Percentiles rank a stretch among this genome's conserved stretches.
Conservation (phyloP, 1,140 invertebrate genomes). For the Cryptotermes secundus region DNA sequence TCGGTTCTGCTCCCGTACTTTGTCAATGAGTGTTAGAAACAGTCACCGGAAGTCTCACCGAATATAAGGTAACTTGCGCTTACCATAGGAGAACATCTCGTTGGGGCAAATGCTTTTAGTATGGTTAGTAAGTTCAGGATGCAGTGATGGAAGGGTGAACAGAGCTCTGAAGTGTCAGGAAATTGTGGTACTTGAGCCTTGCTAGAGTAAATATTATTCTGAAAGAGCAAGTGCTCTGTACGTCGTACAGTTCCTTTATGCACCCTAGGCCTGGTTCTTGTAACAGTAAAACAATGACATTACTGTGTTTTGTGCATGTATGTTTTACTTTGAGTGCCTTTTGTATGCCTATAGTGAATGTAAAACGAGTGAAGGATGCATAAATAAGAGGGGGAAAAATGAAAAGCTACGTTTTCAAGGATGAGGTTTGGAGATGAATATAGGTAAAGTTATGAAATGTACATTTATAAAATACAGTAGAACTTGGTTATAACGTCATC, state of each 20-base stretch:
- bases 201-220: conserved; percentile 6
- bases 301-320: neutral
- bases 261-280: neutral
- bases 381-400: neutral
- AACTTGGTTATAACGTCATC: no score
- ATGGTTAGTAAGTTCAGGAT: neutral
- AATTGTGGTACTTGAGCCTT: neutral
- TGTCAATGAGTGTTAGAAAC: no score
- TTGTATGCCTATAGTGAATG: neutral
- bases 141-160: neutral
- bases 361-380: neutral
- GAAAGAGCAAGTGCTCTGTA: neutral
- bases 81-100: no score
- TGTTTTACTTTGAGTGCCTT: neutral
- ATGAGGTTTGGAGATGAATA: neutral
- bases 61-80: no score
- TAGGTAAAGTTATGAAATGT: no score
- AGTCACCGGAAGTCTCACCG: no score
- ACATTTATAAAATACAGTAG: no score
- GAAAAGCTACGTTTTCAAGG: neutral
- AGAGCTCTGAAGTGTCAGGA: neutral
- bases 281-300: conserved; percentile 2
- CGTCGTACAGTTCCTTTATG: neutral
- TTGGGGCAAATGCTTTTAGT: neutral
- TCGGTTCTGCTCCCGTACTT: no score